A percentile compares a stretch with the other conserved stretches of the same genome.
These are phyloP conservation scores for Lutraria rhynchaena DNA, from an alignment of 1,140 invertebrate genomes.

Conservation along the genomic window DNA sequence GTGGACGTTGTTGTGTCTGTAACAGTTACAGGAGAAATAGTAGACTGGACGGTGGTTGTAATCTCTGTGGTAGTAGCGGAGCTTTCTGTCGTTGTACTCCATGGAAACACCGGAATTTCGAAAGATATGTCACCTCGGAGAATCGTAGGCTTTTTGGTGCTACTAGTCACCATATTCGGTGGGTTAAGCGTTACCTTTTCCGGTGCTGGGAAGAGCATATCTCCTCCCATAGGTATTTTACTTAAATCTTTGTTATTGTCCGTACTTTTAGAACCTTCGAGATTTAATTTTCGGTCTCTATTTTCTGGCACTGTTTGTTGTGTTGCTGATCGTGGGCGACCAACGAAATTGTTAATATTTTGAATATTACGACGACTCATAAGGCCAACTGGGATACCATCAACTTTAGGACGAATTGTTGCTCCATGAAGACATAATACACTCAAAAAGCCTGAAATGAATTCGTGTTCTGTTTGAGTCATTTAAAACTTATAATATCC, in stretches of 20 bases:
- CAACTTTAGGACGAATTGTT: neutral
- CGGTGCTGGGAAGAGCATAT: slow-evolving; percentile 9
- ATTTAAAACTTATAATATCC: too few relatives aligned
- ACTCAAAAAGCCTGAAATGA: slow-evolving; percentile 6
- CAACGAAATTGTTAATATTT: too few relatives aligned
- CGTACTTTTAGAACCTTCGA: too few relatives aligned
- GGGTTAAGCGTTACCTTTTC: neutral
- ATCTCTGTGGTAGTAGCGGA: neutral
- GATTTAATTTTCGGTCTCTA: too few relatives aligned
- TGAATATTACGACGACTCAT: too few relatives aligned
- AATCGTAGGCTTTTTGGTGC: neutral
- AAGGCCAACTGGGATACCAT: slow-evolving; percentile 6
- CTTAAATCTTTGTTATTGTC: too few relatives aligned
- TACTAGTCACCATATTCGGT: neutral
- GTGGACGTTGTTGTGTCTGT: slow-evolving; percentile 16
- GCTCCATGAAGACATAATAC: neutral
- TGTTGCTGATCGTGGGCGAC: too few relatives aligned
- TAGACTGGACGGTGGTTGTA: neutral
- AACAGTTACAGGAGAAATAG: neutral
- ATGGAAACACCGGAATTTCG: slow-evolving; percentile 22
- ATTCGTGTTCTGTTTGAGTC: too few relatives aligned
- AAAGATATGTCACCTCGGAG: slow-evolving; percentile 10
- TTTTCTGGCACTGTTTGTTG: too few relatives aligned
- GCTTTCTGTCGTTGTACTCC: neutral
- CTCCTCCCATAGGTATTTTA: neutral